Base-by-base conservation (phyloP, 1,140 invertebrate species). In the Pantala flavescens region DNA sequence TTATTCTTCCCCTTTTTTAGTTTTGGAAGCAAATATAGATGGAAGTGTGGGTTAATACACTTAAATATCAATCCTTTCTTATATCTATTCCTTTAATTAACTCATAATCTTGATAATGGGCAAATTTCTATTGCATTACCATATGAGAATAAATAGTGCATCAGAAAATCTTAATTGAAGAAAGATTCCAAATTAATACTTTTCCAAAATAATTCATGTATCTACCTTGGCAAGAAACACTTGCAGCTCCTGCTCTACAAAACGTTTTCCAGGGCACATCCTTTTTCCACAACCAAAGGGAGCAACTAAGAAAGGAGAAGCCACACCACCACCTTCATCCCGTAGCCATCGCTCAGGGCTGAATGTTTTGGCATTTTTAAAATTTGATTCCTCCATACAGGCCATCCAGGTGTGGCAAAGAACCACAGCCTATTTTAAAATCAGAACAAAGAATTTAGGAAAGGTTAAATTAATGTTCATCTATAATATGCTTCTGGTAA, bases 211-310 rank as follows among this genome's bases (percentile, higher is more conserved):
- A 36, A 5, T 5, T 36, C 28, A 2, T 9, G 9, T 36, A 72
- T 72, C 74, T 81, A 91, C 90, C 86, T 91, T 91, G 3, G 91
- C 90, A 10, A 94, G 79, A 63, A 92, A 84, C 24, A 93, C 82
- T 75, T 91, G 88, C 9, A 95, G 82, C 75, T 91, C 89, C 74
- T 93, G 87, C 78, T 94, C 91, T 3, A 93, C 89, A 78, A 93
- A 93, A 74, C 91, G 83, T 82, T 93, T 92, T 23, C 92, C 93
- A 0, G 92, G 92, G 82, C 92, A 95, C 81, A 91, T 91, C 72
- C 92, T 83, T 70, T 87, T 85, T 0, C 96, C 96, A 74, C 89
- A 86, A 0, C 96, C 96, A 83, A 98, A 98, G 0, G 96, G 93
- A 3, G 92, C 88, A 0, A 96, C 87, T 21, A 95, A 82, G 70